These are phyloP conservation scores for Microtus oregoni DNA, from an alignment of 2,113 vertebrate genomes.

Conservation along the genomic window DNA sequence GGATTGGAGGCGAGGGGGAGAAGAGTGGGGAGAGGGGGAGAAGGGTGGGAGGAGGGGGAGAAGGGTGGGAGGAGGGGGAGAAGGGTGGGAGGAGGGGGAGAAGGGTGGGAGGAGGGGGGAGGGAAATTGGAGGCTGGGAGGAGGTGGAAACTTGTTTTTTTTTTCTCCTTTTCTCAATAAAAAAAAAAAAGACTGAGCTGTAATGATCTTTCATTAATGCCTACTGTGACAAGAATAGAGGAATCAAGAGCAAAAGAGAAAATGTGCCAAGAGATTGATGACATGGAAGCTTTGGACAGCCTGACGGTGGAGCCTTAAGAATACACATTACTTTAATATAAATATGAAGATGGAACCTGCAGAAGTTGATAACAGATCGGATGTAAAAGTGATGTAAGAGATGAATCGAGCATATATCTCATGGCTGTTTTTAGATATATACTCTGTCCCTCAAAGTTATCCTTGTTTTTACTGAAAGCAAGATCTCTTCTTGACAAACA, in stretches of 20 bases:
- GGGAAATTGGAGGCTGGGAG: no score
- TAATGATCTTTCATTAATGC: background rate
- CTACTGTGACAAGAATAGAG: background rate
- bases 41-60: no score
- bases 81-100: no score
- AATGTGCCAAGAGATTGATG: background rate
- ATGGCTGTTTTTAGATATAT: background rate
- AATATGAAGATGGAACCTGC: background rate
- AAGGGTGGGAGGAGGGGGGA: no score
- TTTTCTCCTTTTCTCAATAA: no score
- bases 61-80: no score
- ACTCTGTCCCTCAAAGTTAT: background rate
- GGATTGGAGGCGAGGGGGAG: no score
- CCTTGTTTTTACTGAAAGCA: conserved; percentile 42
- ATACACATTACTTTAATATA: background rate
- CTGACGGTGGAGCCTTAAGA: background rate
- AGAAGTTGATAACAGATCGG: background rate
- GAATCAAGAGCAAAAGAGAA: background rate
- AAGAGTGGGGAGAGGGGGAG: no score
- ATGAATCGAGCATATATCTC: background rate
- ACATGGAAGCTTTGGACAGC: background rate
- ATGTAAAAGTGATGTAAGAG: background rate
- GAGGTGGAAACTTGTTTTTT: no score
- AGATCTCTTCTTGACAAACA: background rate
- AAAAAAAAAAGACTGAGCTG: background rate